A percentile compares a stretch with the other conserved stretches of the same genome.
Evolutionary conservation across 2,888 invertebrate species (phyloP).

Genomic region (Stegana nigrithorax): DNA sequence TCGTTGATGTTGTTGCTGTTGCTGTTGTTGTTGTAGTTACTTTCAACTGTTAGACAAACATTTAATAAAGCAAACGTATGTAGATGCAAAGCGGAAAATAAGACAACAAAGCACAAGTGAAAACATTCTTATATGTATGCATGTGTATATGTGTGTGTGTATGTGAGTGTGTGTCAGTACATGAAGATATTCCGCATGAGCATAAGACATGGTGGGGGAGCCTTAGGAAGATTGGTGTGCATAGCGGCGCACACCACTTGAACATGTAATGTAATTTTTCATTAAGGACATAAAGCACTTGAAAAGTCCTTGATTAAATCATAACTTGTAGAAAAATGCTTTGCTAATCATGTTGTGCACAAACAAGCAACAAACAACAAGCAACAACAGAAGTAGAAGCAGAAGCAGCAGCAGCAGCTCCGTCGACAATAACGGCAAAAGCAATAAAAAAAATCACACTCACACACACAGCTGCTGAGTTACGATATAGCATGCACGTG

Average conservation of each 20-base stretch:
- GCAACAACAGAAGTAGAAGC: too few species aligned
- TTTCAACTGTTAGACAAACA: background rate
- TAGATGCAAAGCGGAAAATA: too few species aligned
- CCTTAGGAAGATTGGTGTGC: too few species aligned
- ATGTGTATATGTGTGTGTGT: background rate
- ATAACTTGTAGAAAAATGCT: slow-evolving; percentile 27
- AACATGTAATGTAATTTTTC: slow-evolving; percentile 28
- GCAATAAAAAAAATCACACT: slow-evolving; percentile 1
- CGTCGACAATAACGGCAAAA: slow-evolving; percentile 25
- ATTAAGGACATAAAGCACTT: slow-evolving; percentile 30
- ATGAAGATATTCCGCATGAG: background rate
- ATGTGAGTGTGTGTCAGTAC: background rate
- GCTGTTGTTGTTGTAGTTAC: background rate
- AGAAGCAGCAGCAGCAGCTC: too few species aligned
- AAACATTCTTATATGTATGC: background rate
- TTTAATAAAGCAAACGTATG: too few species aligned
- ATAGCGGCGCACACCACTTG: background rate
- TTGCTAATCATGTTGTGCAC: slow-evolving; percentile 32
- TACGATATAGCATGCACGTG: background rate
- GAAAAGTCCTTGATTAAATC: slow-evolving; percentile 32
- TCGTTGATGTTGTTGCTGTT: background rate
- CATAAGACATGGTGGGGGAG: background rate
- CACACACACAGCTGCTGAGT: background rate
- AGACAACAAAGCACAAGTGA: too few species aligned
- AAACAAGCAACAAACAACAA: slow-evolving; percentile 26